phyloP scores from a whole-genome alignment of 2,888 invertebrate genomes.

The Lasioglossum zephyrum region DNA sequence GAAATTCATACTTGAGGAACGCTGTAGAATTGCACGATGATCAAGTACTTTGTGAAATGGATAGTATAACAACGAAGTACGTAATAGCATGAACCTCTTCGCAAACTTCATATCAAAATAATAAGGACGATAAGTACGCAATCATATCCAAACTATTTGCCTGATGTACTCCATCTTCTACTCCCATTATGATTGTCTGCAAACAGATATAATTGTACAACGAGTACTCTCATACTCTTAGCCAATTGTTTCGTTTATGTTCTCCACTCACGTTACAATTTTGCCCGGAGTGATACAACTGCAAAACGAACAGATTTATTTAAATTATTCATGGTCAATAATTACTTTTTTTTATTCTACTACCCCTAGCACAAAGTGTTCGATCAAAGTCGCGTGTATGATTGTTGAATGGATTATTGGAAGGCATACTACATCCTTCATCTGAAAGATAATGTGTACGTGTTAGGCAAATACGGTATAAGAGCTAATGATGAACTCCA shows the following conservation, averaged over 20 bases:
- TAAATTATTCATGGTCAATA: background rate
- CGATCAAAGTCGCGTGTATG: background rate
- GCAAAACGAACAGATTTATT: background rate
- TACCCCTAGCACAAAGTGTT: background rate
- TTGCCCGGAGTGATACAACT: background rate
- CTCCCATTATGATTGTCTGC: background rate
- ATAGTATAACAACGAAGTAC: background rate
- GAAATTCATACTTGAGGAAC: background rate
- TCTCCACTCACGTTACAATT: background rate
- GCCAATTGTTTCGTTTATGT: background rate
- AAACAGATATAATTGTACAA: background rate
- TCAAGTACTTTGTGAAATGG: background rate
- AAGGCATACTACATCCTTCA: background rate
- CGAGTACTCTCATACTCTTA: background rate
- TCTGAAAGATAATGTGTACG: background rate
- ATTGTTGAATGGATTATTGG: background rate
- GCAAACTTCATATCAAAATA: background rate
- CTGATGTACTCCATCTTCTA: background rate
- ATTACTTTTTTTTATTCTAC: background rate
- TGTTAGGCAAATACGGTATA: background rate
- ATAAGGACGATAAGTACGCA: background rate
- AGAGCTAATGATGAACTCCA: background rate
- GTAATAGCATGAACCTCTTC: background rate
- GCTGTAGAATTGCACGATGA: background rate
- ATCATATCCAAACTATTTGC: background rate